A percentile compares a stretch with the other conserved stretches of the same genome.
Evolutionary conservation across 2,888 invertebrate genomes (phyloP).

Genomic region (Gerosis bhagava): DNA sequence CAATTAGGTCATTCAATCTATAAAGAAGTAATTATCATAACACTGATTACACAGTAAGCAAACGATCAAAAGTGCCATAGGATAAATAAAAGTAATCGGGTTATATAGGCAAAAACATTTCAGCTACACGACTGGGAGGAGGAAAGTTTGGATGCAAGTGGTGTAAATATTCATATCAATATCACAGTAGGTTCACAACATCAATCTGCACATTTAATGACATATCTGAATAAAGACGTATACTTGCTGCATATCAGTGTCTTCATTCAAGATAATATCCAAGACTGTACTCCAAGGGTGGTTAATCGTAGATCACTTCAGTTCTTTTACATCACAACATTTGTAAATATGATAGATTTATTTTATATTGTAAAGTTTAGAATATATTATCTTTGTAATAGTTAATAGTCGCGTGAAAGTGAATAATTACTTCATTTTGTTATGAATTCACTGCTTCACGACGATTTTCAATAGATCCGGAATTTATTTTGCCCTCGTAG

Average conservation of each 20-base stretch:
- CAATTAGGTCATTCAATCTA: conserved; percentile 22
- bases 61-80: conserved; percentile 14
- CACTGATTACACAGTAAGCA: conserved; percentile 19
- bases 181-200: conserved; percentile 75
- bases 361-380: too few species aligned
- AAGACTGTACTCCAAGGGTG: conserved; percentile 31
- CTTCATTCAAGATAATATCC: conserved; percentile 50
- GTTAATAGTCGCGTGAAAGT: too few species aligned
- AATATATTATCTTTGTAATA: too few species aligned
- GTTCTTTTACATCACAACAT: too few species aligned
- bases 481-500: too few species aligned
- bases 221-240: conserved; percentile 45
- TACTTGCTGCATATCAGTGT: conserved; percentile 33
- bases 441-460: too few species aligned
- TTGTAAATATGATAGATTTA: too few species aligned
- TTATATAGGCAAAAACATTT: conserved; percentile 11
- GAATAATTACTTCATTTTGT: too few species aligned
- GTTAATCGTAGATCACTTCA: conserved; percentile 4
- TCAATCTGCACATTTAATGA: conserved; percentile 70
- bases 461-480: too few species aligned
- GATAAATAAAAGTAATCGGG: conserved; percentile 1
- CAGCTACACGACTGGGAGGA: conserved; percentile 42
- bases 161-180: conserved; percentile 71
- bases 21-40: conserved; percentile 9
- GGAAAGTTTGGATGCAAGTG: conserved; percentile 71